phyloP scores from a whole-genome alignment of 1,140 invertebrate species.

The Trichogramma pretiosum region DNA sequence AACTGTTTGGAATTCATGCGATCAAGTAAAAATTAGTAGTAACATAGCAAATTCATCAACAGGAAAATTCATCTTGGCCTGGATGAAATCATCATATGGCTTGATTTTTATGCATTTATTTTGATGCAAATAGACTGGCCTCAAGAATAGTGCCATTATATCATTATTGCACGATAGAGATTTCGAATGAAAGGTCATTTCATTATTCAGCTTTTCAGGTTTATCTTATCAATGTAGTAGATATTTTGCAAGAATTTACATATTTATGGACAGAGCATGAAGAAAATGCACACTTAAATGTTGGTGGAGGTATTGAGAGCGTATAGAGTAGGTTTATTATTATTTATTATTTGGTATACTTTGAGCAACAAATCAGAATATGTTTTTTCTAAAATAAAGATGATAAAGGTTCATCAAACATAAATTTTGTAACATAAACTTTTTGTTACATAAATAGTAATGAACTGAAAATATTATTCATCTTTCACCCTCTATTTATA shows the following conservation, averaged over 20 bases:
- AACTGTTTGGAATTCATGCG: conserved; percentile 12
- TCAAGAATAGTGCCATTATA: conserved; percentile 65
- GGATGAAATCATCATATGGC: conserved; percentile 56
- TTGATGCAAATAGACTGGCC: conserved; percentile 84
- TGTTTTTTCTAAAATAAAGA: conserved; percentile 40
- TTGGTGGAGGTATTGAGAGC: conserved; percentile 45
- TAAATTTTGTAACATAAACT: not conserved
- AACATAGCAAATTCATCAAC: not conserved
- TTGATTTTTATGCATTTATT: conserved; percentile 70
- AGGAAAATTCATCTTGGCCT: conserved; percentile 47
- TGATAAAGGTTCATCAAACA: too few relatives aligned
- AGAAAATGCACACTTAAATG: conserved; percentile 66
- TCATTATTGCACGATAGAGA: conserved; percentile 60
- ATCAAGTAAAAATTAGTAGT: conserved; percentile 1
- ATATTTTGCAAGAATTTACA: conserved; percentile 84
- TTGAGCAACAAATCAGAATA: too few relatives aligned
- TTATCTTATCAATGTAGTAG: conserved; percentile 79
- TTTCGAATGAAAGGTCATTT: conserved; percentile 66
- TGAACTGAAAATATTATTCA: not conserved
- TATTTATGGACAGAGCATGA: conserved; percentile 75
- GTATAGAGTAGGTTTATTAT: conserved; percentile 33
- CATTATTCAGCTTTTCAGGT: conserved; percentile 69
- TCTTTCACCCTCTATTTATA: conserved; percentile 15
- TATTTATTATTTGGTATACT: not conserved
- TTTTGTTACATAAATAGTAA: not conserved